Evolutionary conservation across 2,888 invertebrate species (phyloP).

Genomic region (Brachyopa scutellaris): DNA sequence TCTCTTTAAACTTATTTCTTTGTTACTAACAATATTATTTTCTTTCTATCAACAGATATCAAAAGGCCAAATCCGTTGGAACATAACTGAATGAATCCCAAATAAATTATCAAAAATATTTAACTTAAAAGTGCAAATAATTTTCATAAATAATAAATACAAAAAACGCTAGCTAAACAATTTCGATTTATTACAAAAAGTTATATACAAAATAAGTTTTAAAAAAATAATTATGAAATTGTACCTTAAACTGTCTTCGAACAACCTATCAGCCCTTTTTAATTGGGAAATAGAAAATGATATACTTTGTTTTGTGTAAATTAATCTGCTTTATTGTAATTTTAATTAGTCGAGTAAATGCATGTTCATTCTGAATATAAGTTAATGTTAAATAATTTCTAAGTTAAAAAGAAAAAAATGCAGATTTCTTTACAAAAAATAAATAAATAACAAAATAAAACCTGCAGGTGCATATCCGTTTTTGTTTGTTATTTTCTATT

Average conservation of each 20-base stretch:
- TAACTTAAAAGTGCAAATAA: neutral
- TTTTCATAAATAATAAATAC: neutral
- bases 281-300: constrained; percentile 21
- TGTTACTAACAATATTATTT: neutral
- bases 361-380: constrained; percentile 49
- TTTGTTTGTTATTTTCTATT: constrained; percentile 19
- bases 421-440: constrained; percentile 41
- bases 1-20: neutral
- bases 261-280: constrained; percentile 1
- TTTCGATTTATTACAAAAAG: neutral
- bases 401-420: constrained; percentile 12
- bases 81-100: constrained; percentile 74
- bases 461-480: constrained; percentile 52
- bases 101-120: neutral
- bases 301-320: constrained; percentile 21
- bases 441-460: neutral
- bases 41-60: constrained; percentile 76
- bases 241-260: neutral
- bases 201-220: neutral
- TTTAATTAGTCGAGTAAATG: constrained; percentile 17
- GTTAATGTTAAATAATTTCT: constrained; percentile 16
- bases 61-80: constrained; percentile 80
- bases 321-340: constrained; percentile 26
- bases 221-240: neutral
- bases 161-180: neutral